Base-by-base conservation (phyloP, 2,888 invertebrate species). In the Clivina fossor region DNA sequence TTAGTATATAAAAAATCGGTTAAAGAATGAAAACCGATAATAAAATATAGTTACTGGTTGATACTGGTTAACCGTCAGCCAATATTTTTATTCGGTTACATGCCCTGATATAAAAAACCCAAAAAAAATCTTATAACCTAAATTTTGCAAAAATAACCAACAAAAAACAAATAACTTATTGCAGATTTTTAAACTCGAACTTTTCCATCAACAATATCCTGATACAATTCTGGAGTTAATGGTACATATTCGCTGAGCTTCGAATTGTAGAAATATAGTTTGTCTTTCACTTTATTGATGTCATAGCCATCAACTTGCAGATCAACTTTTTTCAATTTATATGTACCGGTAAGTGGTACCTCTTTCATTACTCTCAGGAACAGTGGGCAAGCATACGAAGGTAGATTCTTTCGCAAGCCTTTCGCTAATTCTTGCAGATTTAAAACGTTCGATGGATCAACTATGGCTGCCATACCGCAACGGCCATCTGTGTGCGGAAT, bases 391-490 rank as follows among this genome's bases (percentile, higher is more conserved):
- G 97, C 94, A 71, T 93, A 97, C 0, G 83, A 69, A 0, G 97
- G 93, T 63, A 97, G 77, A 59, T 83, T 78, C 64, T 80, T 80
- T 67, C 84, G 83, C 38, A 90, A 75, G 49, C 82, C 83, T n/a
- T 77, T 74, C 18, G 84, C 82, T 55, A 91, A 74, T 47, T 76
- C 74, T 18, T 70, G 63, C 61, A 88, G 73, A 65, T 84, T 80
- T 50, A 89, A 70, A 56, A 76, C 71, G 24, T 80, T 76, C 1
- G 80, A 74, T 2, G 82, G 79, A 71, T 91, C 90, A 13, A 87
- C 88, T 55, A 96, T 82, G 15, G 93, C 92, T 15, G 86, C 93
- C 96, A 97, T 97, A 60, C 96, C 96, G 11, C 93, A 94, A 65
- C 87, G 83, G 0, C 96, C 96, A 69, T 92, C 91, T 44, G 83